Conservation (phyloP, 2,797 vertebrate genomes). For the Chelonia mydas region DNA sequence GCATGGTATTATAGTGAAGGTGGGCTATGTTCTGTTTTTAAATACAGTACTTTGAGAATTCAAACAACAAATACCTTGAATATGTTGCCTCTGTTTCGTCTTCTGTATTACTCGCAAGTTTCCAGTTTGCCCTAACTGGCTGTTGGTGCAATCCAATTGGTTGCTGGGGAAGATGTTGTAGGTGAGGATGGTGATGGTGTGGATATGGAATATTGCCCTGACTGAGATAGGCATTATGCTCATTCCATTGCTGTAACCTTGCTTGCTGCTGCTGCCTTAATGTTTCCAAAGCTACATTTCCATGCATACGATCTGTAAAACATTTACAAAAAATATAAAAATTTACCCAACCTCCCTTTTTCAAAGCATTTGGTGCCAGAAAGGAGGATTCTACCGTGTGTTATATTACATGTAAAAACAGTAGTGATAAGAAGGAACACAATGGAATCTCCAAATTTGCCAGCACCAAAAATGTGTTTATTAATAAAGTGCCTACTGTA, state of each 20-base stretch:
- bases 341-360: conserved; percentile 69
- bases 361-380: conserved; percentile 56
- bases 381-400: conserved; percentile 26
- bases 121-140: conserved; percentile 93
- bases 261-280: conserved; percentile 93
- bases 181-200: conserved; percentile 89
- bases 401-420: neutral
- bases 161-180: conserved; percentile 92
- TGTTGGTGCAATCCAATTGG: conserved; percentile 90
- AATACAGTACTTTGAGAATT: conserved; percentile 42
- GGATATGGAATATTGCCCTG: conserved; percentile 90
- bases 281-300: conserved; percentile 90
- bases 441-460: neutral
- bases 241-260: conserved; percentile 93
- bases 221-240: conserved; percentile 90
- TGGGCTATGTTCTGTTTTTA: conserved; percentile 60
- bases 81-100: conserved; percentile 90
- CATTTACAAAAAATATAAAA: conserved; percentile 34
- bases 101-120: conserved; percentile 87
- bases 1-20: conserved; percentile 61
- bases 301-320: conserved; percentile 90
- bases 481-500: conserved; percentile 50
- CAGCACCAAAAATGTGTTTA: conserved; percentile 41
- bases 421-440: neutral
- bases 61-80: conserved; percentile 85